Evolutionary conservation across 2,797 vertebrate species (phyloP), one percentile per base, ranked within the genome.

Genomic region (Lepus townsendii): DNA sequence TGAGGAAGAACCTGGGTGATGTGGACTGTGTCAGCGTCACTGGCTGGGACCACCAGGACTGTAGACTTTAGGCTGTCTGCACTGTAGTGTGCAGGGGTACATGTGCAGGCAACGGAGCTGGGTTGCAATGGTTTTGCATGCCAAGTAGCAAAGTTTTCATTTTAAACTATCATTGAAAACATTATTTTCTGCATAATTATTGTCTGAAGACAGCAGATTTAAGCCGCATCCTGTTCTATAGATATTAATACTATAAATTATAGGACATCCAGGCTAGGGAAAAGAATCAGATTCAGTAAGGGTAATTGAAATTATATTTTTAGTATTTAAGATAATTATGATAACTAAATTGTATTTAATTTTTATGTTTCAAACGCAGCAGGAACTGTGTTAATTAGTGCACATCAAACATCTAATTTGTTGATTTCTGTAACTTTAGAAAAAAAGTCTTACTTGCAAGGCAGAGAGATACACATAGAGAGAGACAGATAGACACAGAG

Each of bases 161-260:
- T 83, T 88, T 73, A 91, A 60, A n/a, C 38, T 80, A 57, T 32
- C 50, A 79, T 85, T 60, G 52, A 87, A 79, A 86, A 30, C 0
- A 20, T 26, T 77, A 77, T 79, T 93, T 89, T 90, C 79, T 85
- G 79, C 35, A 35, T 12, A 19, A 27, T 77, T 71, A 50, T 63
- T 73, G 88, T 26, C 22, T 86, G 17, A 87, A 79, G 32, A 90
- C 87, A 93, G 72, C 13, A 20, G 9, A 87, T 76, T 91, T 88
- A 90, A 24, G 5, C 35, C 27, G 85, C 20, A 82, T 72, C 42
- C 13, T 79, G 10, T 4, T 83, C 7, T 57, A 42, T 65, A 27
- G 57, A 77, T 79, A 88, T 57, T 77, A 88, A 87, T 4, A n/a
- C 24, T 66, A 94, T 63, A 85, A 80, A 92, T 32, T 92, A 42